Evolutionary conservation across 2,113 vertebrate species (phyloP).

Genomic region (Alligator mississippiensis): DNA sequence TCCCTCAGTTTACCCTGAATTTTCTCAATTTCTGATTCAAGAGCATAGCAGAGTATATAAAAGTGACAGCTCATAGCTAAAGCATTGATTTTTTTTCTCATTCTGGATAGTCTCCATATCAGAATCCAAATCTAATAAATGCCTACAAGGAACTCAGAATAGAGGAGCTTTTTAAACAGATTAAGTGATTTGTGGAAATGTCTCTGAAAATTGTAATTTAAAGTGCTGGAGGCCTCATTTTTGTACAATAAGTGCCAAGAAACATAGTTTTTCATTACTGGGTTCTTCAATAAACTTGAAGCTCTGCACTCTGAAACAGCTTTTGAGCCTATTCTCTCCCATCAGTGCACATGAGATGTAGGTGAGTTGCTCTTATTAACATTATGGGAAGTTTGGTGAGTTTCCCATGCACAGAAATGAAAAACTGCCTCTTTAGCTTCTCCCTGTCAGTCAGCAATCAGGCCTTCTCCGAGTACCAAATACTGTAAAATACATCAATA

Average conservation of each 20-base stretch:
- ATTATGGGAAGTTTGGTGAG: not conserved
- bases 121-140: conserved; percentile 4
- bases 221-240: not conserved
- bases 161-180: not conserved
- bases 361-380: not conserved
- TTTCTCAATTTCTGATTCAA: not conserved
- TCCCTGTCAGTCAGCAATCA: not conserved
- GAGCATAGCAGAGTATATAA: not conserved
- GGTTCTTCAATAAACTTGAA: conserved; percentile 11
- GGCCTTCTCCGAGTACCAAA: not conserved
- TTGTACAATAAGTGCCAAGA: not conserved
- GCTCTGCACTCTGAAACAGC: not conserved
- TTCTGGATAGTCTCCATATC: not conserved
- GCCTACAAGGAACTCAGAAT: not conserved
- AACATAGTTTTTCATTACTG: not conserved
- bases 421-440: not conserved
- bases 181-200: not conserved
- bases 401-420: not conserved
- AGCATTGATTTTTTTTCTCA: not conserved
- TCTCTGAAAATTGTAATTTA: not conserved
- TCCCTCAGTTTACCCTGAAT: not conserved
- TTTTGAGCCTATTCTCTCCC: not conserved
- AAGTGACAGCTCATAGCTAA: not conserved
- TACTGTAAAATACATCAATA: not conserved
- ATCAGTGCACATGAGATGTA: not conserved